phyloP scores from a whole-genome alignment of 2,888 invertebrate species.

The Cistogaster globosa region DNA sequence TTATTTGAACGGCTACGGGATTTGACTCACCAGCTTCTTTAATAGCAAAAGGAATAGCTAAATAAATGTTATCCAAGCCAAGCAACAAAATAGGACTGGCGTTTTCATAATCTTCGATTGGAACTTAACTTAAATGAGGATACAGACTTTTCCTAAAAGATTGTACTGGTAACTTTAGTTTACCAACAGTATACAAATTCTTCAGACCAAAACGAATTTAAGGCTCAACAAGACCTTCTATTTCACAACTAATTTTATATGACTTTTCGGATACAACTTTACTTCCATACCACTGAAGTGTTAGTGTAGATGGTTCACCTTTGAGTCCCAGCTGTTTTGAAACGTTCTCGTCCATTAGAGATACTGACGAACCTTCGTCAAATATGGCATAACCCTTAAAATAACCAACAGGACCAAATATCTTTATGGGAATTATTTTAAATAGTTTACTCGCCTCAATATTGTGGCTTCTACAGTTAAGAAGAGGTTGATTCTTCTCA shows the following conservation, averaged over 20 bases:
- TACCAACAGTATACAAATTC: no score
- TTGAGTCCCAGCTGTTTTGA: neutral
- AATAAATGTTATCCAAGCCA: no score
- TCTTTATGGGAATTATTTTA: neutral
- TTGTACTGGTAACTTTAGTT: neutral
- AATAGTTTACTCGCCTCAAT: neutral
- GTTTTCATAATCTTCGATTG: no score
- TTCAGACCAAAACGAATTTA: neutral
- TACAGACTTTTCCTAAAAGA: neutral
- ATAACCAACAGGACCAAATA: neutral
- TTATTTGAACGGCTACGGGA: no score
- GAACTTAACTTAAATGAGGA: no score
- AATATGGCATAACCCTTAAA: constrained; percentile 19
- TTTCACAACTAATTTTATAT: constrained; percentile 23
- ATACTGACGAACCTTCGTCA: constrained; percentile 23
- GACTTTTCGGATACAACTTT: constrained; percentile 21
- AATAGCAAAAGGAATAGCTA: no score
- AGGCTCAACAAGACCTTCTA: neutral
- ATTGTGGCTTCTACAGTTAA: neutral
- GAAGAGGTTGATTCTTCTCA: neutral
- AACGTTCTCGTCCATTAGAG: no score
- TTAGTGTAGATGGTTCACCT: constrained; percentile 22
- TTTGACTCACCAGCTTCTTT: no score
- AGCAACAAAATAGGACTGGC: no score
- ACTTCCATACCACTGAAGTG: constrained; percentile 23